phyloP scores from a whole-genome alignment of 92 coral and sea anemone species.

The Porites lobata region DNA sequence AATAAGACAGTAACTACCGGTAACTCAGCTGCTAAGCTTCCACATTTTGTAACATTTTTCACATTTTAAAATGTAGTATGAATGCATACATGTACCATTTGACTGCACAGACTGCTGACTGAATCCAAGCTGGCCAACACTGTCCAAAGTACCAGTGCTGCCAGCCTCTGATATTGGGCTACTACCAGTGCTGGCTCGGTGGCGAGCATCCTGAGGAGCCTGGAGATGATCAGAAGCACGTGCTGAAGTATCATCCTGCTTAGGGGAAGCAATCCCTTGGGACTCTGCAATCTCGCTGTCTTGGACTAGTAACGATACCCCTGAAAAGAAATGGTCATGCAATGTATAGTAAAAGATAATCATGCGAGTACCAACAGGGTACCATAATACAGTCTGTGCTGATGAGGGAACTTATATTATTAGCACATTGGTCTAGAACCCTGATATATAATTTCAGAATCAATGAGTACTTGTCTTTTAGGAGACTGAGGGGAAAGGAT shows the following conservation, averaged over 20 bases:
- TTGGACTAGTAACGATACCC: conserved; percentile 87
- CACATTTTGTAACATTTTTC: no score
- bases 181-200: conserved; percentile 82
- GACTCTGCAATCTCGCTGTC: conserved; percentile 89
- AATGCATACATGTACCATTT: conserved; percentile 61
- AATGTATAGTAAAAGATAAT: background rate
- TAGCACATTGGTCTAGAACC: no score
- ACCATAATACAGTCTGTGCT: no score
- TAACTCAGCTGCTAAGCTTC: no score
- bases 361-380: background rate
- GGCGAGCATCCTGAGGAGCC: conserved; percentile 47
- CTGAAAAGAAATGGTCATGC: conserved; percentile 40
- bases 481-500: no score
- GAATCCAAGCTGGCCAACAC: conserved; percentile 45
- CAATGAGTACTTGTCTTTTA: no score
- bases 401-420: no score
- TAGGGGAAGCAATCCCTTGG: conserved; percentile 62
- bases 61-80: background rate
- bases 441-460: no score
- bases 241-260: conserved; percentile 28
- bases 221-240: conserved; percentile 21
- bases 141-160: conserved; percentile 54
- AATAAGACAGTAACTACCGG: no score
- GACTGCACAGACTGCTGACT: conserved; percentile 66
- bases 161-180: conserved; percentile 75